Evolutionary conservation across 2,113 vertebrate species (phyloP).

Genomic region (Chloropsis cyanopogon): DNA sequence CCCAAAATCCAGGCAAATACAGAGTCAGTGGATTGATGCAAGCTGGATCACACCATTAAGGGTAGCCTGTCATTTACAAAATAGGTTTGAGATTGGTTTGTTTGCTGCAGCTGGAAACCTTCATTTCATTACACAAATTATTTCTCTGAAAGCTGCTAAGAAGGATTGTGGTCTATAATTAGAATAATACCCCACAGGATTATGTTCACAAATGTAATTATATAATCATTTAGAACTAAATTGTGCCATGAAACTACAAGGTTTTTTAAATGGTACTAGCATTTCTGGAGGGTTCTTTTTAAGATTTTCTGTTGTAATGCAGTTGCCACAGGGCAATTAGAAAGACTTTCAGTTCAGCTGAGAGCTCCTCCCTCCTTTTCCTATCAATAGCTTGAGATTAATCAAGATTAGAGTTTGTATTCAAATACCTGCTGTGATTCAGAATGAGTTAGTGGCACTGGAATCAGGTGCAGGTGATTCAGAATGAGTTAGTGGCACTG

Average conservation of each 20-base stretch:
- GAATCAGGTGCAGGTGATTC: neutral
- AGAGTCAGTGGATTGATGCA: neutral
- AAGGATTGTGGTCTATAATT: constrained; percentile 75
- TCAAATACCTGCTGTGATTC: neutral
- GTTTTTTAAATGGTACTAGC: neutral
- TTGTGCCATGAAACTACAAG: constrained; percentile 23
- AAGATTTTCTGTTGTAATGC: neutral
- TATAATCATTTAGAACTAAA: constrained; percentile 69
- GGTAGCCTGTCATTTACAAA: constrained; percentile 26
- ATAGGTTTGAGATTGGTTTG: constrained; percentile 29
- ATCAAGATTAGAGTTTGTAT: neutral
- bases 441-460: neutral
- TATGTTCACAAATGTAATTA: constrained; percentile 75
- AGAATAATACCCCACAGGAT: constrained; percentile 74
- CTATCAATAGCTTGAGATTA: neutral
- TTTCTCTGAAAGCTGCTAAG: constrained; percentile 72
- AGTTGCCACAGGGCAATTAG: neutral
- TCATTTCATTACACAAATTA: constrained; percentile 70
- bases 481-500: neutral
- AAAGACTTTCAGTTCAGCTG: neutral
- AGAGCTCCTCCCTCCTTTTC: neutral
- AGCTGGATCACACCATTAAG: neutral
- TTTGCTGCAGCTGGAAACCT: constrained; percentile 56
- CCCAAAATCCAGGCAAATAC: neutral
- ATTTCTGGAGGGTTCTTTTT: neutral